phyloP scores from a whole-genome alignment of 2,113 vertebrate genomes.

The Myotis yumanensis region DNA sequence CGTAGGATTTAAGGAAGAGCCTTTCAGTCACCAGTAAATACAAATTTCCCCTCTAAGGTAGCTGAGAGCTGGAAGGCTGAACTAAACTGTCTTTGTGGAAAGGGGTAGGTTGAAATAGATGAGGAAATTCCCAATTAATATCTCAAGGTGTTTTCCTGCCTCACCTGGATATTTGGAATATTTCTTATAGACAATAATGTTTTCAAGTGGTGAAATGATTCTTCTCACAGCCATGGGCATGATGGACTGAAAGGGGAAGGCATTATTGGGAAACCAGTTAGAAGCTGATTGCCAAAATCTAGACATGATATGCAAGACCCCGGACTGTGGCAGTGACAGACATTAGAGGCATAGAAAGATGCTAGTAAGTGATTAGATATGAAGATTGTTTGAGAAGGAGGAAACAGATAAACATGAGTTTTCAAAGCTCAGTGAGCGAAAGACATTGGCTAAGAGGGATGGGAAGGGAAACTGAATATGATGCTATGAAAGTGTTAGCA shows the following conservation, averaged over 20 bases:
- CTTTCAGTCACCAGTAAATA: neutral
- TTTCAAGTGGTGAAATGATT: neutral
- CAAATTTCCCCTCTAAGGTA: neutral
- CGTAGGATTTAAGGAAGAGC: neutral
- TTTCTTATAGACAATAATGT: neutral
- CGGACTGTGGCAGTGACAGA: neutral
- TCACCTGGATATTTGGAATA: neutral
- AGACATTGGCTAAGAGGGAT: neutral
- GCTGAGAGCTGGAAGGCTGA: neutral
- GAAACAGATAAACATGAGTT: neutral
- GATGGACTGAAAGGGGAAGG: neutral
- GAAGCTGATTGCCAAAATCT: neutral
- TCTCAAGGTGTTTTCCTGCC: slow-evolving; percentile 17
- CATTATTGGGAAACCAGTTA: neutral
- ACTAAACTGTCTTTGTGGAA: neutral
- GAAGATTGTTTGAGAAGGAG: neutral
- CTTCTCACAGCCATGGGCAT: neutral
- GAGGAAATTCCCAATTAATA: neutral
- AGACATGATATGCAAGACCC: neutral
- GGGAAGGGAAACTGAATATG: neutral
- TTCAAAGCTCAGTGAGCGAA: neutral
- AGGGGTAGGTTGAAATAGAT: neutral
- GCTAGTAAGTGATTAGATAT: neutral
- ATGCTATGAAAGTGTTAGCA: neutral
- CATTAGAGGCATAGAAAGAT: neutral